Conservation (phyloP, 1,140 invertebrate species). For the Lucilia sericata region DNA sequence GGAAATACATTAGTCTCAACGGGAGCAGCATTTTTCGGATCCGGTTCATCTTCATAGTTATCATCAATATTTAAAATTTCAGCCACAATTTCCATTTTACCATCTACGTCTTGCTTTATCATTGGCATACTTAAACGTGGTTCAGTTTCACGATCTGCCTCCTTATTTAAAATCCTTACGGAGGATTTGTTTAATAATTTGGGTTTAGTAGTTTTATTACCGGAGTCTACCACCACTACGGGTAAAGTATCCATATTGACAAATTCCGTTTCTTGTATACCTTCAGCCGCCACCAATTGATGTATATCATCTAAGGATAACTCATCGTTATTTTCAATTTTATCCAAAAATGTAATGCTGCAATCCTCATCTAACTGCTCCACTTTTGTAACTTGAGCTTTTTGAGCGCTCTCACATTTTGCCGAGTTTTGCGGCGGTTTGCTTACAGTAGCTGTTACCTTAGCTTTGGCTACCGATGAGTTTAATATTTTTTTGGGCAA, state of each 20-base stretch:
- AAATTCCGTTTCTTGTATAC: slow-evolving; percentile 47
- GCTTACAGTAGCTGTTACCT: slow-evolving; percentile 17
- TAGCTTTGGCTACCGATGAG: neutral
- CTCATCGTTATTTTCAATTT: slow-evolving; percentile 62
- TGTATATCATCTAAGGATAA: slow-evolving; percentile 63
- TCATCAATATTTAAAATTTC: slow-evolving; percentile 57
- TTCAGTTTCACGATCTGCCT: slow-evolving; percentile 51
- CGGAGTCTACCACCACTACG: neutral
- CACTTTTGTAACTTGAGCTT: neutral
- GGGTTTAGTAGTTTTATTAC: slow-evolving; percentile 49
- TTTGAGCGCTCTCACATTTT: neutral
- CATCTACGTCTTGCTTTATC: slow-evolving; percentile 56
- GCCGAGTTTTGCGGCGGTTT: slow-evolving; percentile 44
- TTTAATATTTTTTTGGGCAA: slow-evolving; percentile 4
- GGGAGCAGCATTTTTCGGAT: slow-evolving; percentile 56
- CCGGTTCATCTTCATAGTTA: slow-evolving; percentile 48
- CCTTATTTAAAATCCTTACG: slow-evolving; percentile 62
- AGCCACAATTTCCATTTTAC: slow-evolving; percentile 64
- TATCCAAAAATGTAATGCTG: slow-evolving; percentile 54
- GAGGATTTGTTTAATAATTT: slow-evolving; percentile 63
- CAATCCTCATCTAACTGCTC: slow-evolving; percentile 13
- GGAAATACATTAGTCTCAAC: slow-evolving; percentile 71
- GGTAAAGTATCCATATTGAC: slow-evolving; percentile 36
- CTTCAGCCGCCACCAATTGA: slow-evolving; percentile 55
- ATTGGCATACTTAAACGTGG: slow-evolving; percentile 57